These are phyloP conservation scores for Synchiropus splendidus DNA, from an alignment of 2,113 vertebrate species.

Conservation along the genomic window DNA sequence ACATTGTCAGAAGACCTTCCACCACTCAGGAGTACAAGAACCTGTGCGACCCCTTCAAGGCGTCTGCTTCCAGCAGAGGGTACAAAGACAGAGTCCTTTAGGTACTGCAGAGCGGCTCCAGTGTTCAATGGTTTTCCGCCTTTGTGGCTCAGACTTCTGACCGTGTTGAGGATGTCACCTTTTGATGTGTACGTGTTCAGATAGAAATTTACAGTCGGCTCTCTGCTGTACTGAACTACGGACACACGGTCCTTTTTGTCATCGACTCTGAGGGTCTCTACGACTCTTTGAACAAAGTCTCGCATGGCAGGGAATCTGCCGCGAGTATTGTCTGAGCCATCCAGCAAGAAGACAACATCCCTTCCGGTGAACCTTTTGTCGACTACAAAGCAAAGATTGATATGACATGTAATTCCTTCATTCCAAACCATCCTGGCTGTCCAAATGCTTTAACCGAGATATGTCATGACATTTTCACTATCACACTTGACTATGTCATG, in stretches of 20 bases:
- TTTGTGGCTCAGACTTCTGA: slow-evolving; percentile 7
- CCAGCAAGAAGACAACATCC: slow-evolving; percentile 12
- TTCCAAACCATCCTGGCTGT: too few species aligned
- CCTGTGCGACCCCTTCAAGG: neutral
- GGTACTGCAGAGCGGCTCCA: slow-evolving; percentile 40
- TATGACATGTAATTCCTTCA: too few species aligned
- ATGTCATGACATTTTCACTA: too few species aligned
- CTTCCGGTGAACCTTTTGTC: slow-evolving; percentile 7
- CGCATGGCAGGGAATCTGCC: too few species aligned
- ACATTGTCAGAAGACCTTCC: slow-evolving; percentile 9
- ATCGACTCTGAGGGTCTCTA: too few species aligned
- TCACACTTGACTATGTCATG: too few species aligned
- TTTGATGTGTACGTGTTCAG: slow-evolving; percentile 3
- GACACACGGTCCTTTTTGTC: too few species aligned
- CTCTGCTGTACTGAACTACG: too few species aligned
- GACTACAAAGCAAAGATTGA: slow-evolving; percentile 18
- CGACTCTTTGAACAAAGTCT: too few species aligned
- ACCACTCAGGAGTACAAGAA: neutral
- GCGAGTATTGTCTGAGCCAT: too few species aligned
- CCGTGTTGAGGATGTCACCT: slow-evolving; percentile 8
- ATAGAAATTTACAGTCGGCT: too few species aligned
- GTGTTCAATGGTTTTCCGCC: slow-evolving; percentile 61
- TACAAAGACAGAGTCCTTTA: neutral
- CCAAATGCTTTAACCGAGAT: too few species aligned
- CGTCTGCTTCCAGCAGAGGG: neutral